Evolutionary conservation across 23 tunicate genomes (phyloP).

Genomic region (Botrylloides violaceus): DNA sequence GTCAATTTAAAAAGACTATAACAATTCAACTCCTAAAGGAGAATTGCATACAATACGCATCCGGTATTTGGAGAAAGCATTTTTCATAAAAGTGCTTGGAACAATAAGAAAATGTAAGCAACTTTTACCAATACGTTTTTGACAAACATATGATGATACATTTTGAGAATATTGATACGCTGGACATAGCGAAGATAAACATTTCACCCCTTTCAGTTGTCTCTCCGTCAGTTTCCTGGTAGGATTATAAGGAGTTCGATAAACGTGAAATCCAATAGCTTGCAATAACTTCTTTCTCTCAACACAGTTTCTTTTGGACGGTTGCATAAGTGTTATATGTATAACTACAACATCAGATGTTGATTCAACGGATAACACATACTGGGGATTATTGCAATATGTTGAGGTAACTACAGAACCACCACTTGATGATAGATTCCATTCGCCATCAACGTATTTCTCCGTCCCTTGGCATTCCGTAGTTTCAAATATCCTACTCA

Average conservation of each 20-base stretch:
- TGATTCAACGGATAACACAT: not conserved
- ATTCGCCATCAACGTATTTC: not conserved
- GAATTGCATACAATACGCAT: constrained; percentile 1
- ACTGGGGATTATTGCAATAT: constrained; percentile 36
- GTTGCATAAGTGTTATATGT: constrained; percentile 28
- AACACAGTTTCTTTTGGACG: constrained; percentile 1
- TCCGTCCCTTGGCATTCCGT: not conserved
- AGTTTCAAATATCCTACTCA: not conserved
- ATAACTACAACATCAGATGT: not conserved
- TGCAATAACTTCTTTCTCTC: constrained; percentile 29
- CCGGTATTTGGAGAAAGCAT: constrained; percentile 22
- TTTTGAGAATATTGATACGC: constrained; percentile 18
- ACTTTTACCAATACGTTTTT: not conserved
- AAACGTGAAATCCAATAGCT: constrained; percentile 43
- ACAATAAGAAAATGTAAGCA: constrained; percentile 15
- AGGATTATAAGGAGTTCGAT: not conserved
- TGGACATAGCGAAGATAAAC: not conserved
- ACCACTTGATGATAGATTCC: not conserved
- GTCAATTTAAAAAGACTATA: too few species aligned
- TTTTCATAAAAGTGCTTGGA: constrained; percentile 29
- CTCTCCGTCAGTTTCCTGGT: not conserved
- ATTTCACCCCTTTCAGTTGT: not conserved
- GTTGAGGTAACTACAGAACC: not conserved
- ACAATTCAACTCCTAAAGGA: too few species aligned
- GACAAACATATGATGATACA: not conserved